Base-by-base conservation (phyloP, 2,888 invertebrate genomes). In the Cinara cedri region DNA sequence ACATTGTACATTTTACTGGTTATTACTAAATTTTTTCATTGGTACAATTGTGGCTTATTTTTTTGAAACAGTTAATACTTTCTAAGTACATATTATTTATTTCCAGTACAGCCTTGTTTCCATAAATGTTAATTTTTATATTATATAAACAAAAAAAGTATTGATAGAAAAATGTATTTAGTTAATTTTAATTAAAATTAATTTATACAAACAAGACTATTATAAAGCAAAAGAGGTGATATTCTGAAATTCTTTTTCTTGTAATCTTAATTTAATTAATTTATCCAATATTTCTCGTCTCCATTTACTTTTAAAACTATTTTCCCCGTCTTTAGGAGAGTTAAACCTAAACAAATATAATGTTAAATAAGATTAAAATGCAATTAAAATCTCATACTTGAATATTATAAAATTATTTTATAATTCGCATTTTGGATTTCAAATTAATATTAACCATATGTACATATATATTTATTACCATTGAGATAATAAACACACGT, bases 401-500 rank as follows among this genome's bases (percentile, higher is more conserved):
- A n/a, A n/a, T n/a, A n/a, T n/a, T n/a, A n/a, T n/a, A n/a, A n/a
- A n/a, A n/a, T n/a, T n/a, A n/a, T n/a, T n/a, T n/a, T n/a, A n/a
- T n/a, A n/a, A n/a, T n/a, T n/a, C n/a, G n/a, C n/a, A n/a, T n/a
- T n/a, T n/a, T n/a, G n/a, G n/a, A n/a, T n/a, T n/a, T n/a, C n/a
- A n/a, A n/a, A n/a, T n/a, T n/a, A 34, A 34, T 34, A 46, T 66
- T 21, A 16, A 16, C 9, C 21, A 1, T 14, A 66, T 16, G 6
- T 26, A 60, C 16, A 4, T 21, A 19, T 55, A 26, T 24, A 49
- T 49, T 21, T 24, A 60, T 68, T 84, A 90, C 92, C 95, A 95
- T 86, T 93, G 92, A 0, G 95, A 94, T 81, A 91, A 87, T 85
- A 91, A 90, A 71, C 88, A 86, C n/a, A 90, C 87, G 85, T 94